phyloP scores from a whole-genome alignment of 2,113 vertebrate genomes.

The Amphiprion ocellaris region DNA sequence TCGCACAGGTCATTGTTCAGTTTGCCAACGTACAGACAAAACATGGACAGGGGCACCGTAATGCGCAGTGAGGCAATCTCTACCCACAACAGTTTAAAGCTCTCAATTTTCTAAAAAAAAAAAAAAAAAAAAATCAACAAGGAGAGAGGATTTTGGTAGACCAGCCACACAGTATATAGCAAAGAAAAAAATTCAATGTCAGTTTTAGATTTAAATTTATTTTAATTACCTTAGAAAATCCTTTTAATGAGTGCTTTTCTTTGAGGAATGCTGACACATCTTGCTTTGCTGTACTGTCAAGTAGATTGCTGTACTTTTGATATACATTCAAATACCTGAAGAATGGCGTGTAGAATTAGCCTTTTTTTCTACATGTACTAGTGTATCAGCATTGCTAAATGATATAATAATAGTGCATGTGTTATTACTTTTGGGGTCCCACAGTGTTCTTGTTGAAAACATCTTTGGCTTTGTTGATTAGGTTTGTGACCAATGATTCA shows the following conservation, averaged over 20 bases:
- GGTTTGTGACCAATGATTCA: conserved; percentile 86
- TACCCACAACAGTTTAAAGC: conserved; percentile 80
- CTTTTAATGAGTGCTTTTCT: conserved; percentile 85
- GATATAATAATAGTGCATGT: neutral
- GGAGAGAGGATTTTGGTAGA: neutral
- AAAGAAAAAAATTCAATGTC: neutral
- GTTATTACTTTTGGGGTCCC: conserved; percentile 88
- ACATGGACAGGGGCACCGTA: conserved; percentile 89
- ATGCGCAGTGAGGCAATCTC: conserved; percentile 88
- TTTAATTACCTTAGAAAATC: conserved; percentile 83
- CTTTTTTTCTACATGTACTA: neutral
- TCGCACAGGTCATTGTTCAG: conserved; percentile 89
- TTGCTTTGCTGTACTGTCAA: conserved; percentile 85
- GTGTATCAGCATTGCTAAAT: neutral
- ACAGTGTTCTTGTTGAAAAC: conserved; percentile 88
- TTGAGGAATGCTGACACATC: conserved; percentile 86
- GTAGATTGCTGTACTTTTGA: conserved; percentile 85
- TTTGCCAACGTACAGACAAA: conserved; percentile 87
- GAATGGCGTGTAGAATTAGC: conserved; percentile 20
- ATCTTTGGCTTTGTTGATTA: conserved; percentile 82
- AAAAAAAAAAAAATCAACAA: conserved; percentile 1
- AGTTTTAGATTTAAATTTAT: neutral
- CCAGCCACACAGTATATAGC: neutral
- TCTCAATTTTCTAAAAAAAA: conserved; percentile 85
- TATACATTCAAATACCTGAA: conserved; percentile 92